Base-by-base conservation (phyloP, 1,140 invertebrate genomes). In the Hypothenemus hampei region DNA sequence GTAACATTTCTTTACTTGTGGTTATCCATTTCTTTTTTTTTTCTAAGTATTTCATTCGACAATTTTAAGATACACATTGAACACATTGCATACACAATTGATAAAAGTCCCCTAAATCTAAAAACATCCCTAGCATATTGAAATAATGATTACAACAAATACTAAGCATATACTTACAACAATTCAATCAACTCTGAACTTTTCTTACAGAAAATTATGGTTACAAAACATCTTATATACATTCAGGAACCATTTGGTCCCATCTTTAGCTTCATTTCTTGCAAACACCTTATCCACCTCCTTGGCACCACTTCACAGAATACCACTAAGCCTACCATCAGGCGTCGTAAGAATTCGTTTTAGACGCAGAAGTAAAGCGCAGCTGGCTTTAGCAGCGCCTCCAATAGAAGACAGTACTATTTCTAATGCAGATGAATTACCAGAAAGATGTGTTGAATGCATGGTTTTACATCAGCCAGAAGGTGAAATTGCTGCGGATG, bases 221-320 rank as follows among this genome's bases (percentile, higher is more conserved):
- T 44, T 70, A 44, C 67, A 69, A 54, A 57, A 56, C 7, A 53
- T 71, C 6, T 47, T 70, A 5, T 63, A 69, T 39, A 69, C 58
- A 39, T 37, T 69, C 8, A 50, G 72, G 31, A 65, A 70, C 16
- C 70, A 74, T 53, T 49, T 73, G 0, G 58, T 77, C 15, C 74
- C 74, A 31, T 70, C 75, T 31, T 26, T 76, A 24, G 58, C 75
- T 18, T 74, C 75, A 11, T 76, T 75, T 56, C 61, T 76, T 1
- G 74, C 72, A 10, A 77, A 77, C 53, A 76, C 69, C n/a, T 61
- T 77, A 33, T 75, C 75, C 10, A 55, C 69, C 57, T 74, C 75
- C 22, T 59, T 77, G 23, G 73, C 74, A 10, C 74, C 73, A 1
- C 73, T 76, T 7, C 75, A 77, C 63, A 71, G 49, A 24, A 56